Evolutionary conservation across 2,113 vertebrate species (phyloP).

Genomic region (Emydocephalus ijimae): DNA sequence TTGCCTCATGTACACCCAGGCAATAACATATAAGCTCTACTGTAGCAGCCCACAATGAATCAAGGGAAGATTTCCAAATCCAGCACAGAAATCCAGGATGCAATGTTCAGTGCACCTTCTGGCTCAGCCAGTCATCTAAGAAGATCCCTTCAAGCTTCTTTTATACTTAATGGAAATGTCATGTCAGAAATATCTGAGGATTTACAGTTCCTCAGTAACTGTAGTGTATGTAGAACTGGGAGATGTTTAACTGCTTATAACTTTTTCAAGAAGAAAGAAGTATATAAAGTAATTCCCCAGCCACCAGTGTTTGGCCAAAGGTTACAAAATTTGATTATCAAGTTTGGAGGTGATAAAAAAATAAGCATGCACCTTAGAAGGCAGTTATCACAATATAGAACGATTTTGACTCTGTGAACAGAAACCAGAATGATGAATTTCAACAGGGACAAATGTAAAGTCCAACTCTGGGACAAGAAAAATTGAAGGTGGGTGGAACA

Average conservation of each 20-base stretch:
- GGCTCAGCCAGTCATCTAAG: not conserved
- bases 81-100: not conserved
- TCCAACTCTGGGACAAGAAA: not conserved
- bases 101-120: not conserved
- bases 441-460: not conserved
- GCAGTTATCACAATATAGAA: not conserved
- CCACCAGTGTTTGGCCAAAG: not conserved
- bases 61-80: not conserved
- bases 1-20: not conserved
- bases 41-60: not conserved
- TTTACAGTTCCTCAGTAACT: not conserved
- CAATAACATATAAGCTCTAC: not conserved
- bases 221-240: not conserved
- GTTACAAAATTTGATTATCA: not conserved
- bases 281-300: not conserved
- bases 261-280: not conserved
- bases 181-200: not conserved
- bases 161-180: not conserved
- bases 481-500: not conserved
- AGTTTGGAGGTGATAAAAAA: not conserved
- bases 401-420: not conserved
- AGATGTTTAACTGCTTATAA: not conserved
- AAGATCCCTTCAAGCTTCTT: not conserved
- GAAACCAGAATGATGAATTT: not conserved
- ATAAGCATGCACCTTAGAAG: not conserved